Conservation (phyloP, 2,888 invertebrate species). For the Athripsodes cinereus region DNA sequence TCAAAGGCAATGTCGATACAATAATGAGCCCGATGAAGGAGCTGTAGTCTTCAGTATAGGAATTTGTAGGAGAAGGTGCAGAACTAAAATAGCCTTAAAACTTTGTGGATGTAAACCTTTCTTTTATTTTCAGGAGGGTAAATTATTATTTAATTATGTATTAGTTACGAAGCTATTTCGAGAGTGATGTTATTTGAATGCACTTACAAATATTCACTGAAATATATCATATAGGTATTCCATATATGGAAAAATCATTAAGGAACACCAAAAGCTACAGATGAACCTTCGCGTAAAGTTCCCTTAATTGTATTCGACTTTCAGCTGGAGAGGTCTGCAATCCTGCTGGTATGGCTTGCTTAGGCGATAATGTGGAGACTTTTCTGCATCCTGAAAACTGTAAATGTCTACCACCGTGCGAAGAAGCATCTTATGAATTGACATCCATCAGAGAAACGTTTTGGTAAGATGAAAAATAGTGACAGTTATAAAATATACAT, state of each 20-base stretch:
- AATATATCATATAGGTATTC: no score
- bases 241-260: no score
- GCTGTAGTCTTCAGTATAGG: constrained; percentile 47
- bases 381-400: constrained; percentile 39
- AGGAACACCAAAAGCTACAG: no score
- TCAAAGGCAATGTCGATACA: constrained; percentile 50
- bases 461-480: no score
- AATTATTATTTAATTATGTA: no score
- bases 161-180: no score
- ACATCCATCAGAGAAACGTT: constrained; percentile 33
- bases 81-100: constrained; percentile 44
- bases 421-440: constrained; percentile 38
- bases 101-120: constrained; percentile 56
- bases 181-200: no score
- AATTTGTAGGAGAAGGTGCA: constrained; percentile 51
- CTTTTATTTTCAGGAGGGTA: constrained; percentile 53
- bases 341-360: constrained; percentile 48
- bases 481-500: no score
- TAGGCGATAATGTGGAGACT: constrained; percentile 36
- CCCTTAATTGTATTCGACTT: not conserved
- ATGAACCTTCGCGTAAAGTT: no score
- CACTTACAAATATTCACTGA: no score
- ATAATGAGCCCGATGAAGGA: constrained; percentile 41
- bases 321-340: constrained; percentile 46
- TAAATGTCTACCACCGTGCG: constrained; percentile 42